Evolutionary conservation across 2,797 vertebrate genomes (phyloP).

Genomic region (Pantherophis alleghaniensis): DNA sequence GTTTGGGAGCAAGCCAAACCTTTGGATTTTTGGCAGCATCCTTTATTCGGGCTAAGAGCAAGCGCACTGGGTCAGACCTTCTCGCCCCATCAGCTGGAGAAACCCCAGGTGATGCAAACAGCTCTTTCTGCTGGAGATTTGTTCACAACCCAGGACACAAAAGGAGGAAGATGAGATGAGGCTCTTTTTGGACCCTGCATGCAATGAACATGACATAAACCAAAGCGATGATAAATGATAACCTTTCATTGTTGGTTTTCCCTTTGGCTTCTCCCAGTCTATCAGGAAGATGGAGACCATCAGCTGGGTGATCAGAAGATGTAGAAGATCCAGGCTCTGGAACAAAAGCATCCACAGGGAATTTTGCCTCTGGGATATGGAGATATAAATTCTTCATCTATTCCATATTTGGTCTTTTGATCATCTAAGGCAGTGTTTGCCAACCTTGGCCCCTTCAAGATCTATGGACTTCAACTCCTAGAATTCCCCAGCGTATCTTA

Average conservation of each 20-base stretch:
- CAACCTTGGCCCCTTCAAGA: too few species aligned
- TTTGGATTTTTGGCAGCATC: not conserved
- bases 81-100: too few species aligned
- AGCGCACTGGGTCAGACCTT: not conserved
- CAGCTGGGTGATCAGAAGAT: slow-evolving; percentile 33
- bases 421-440: too few species aligned
- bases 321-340: slow-evolving; percentile 49
- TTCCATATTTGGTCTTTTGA: too few species aligned
- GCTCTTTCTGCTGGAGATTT: not conserved
- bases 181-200: not conserved
- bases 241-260: not conserved
- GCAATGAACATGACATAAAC: not conserved
- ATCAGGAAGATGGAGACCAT: slow-evolving; percentile 39
- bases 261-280: slow-evolving; percentile 53
- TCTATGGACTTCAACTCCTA: too few species aligned
- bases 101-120: not conserved
- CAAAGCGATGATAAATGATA: not conserved
- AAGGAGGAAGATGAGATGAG: not conserved
- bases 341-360: not conserved
- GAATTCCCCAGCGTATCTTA: not conserved
- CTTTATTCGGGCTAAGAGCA: not conserved
- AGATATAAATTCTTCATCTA: too few species aligned
- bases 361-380: not conserved
- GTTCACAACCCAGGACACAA: not conserved
- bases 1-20: not conserved